Evolutionary conservation across 2,888 invertebrate species (phyloP).

Genomic region (Acanthacorydalis orientalis): DNA sequence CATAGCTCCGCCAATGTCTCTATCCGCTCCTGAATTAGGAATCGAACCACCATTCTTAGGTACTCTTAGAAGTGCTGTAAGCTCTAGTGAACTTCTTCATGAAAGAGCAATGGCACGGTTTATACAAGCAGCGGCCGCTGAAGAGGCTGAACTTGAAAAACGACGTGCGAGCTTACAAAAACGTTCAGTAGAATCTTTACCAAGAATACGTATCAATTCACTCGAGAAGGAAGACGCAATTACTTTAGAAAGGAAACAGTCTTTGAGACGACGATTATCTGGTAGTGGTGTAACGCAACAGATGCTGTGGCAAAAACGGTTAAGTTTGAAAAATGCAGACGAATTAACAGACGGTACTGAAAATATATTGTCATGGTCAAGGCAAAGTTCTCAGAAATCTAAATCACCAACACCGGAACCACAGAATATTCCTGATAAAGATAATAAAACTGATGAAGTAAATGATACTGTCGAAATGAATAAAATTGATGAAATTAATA

Average conservation of each 20-base stretch:
- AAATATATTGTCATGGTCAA: conserved; percentile 8
- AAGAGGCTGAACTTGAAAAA: conserved; percentile 39
- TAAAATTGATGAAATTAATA: not conserved
- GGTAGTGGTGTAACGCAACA: conserved; percentile 25
- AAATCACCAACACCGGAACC: conserved; percentile 18
- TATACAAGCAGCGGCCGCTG: conserved; percentile 58
- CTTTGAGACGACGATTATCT: conserved; percentile 30
- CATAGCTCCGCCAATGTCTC: conserved; percentile 62
- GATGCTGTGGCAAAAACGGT: conserved; percentile 21
- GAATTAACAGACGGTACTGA: conserved; percentile 17
- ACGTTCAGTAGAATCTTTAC: conserved; percentile 8
- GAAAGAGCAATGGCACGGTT: conserved; percentile 69
- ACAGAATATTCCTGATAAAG: conserved; percentile 21
- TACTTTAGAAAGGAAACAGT: conserved; percentile 28
- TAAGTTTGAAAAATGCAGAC: conserved; percentile 18
- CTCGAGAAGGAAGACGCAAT: conserved; percentile 30
- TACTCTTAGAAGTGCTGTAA: conserved; percentile 51
- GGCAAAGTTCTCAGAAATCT: conserved; percentile 13
- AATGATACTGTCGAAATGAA: conserved; percentile 15
- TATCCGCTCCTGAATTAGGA: conserved; percentile 66
- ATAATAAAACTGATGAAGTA: conserved; percentile 16
- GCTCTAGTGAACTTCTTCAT: conserved; percentile 68
- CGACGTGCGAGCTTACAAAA: conserved; percentile 15
- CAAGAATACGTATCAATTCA: conserved; percentile 32
- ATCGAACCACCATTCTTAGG: conserved; percentile 36